Percentiles rank a stretch among this genome's conserved stretches.
phyloP scores from a whole-genome alignment of 2,888 invertebrate species.

The Matsumyia berberina region DNA sequence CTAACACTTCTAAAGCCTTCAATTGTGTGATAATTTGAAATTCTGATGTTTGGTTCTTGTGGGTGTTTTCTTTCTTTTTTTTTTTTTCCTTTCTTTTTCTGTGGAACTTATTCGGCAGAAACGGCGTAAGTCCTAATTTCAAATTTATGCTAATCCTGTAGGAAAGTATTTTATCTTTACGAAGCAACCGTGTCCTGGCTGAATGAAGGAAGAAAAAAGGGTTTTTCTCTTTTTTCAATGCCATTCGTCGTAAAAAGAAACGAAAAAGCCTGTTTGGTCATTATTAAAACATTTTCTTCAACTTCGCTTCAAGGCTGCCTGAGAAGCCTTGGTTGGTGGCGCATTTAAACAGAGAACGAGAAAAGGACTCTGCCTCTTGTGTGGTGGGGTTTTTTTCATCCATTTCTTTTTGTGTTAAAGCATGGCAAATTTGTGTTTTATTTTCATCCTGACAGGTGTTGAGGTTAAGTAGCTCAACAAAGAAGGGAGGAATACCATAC shows the following conservation, averaged over 20 bases:
- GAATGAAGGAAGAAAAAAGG: conserved; percentile 24
- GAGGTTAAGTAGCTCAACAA: conserved; percentile 65
- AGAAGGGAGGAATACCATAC: not conserved
- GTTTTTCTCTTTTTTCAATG: conserved; percentile 59
- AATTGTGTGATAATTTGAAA: conserved; percentile 71
- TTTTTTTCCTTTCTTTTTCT: conserved; percentile 13
- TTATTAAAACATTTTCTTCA: conserved; percentile 70
- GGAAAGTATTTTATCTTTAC: conserved; percentile 65
- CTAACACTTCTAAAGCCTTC: conserved; percentile 38
- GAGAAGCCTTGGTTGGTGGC: not conserved
- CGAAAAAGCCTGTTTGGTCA: conserved; percentile 40
- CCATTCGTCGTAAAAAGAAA: conserved; percentile 32
- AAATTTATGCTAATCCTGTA: conserved; percentile 69
- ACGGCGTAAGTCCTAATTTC: conserved; percentile 64
- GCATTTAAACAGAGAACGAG: conserved; percentile 3
- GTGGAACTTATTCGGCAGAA: conserved; percentile 46
- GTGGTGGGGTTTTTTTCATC: conserved; percentile 37
- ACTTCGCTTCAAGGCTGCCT: conserved; percentile 40
- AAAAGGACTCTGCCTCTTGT: conserved; percentile 14
- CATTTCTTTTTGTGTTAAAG: conserved; percentile 16
- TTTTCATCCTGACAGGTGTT: conserved; percentile 71
- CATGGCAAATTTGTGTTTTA: conserved; percentile 52
- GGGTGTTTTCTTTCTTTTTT: conserved; percentile 6
- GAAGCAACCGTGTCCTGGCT: conserved; percentile 24
- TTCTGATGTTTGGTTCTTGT: conserved; percentile 58